Evolutionary conservation across 2,888 invertebrate species (phyloP), one percentile per base, ranked within the genome.

Genomic region (Cryptocheilus praepositus): DNA sequence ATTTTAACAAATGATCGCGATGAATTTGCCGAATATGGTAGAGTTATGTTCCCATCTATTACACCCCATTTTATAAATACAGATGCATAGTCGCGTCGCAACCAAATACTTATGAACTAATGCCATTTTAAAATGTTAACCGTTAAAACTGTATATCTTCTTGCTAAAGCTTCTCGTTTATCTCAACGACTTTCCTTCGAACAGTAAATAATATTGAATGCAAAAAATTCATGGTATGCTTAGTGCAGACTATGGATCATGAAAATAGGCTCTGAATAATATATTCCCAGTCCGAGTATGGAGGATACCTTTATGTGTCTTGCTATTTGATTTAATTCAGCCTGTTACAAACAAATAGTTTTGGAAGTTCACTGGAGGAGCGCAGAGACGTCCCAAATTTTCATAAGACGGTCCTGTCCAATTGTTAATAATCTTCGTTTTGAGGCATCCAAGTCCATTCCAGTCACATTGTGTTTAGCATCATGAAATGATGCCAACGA

Each of bases 401-500:
- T 98, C 85, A 99, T 96, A 81, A 98, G 92, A 81, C 97, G 93
- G 90, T 99, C 99, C 88, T 96, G 96, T 22, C 99, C 99, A 51
- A 98, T 96, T 2, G 98, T 97, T 71, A 98, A 92, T 86, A 99
- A 92, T 83, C 95, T 93, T 83, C 95, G 95, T 53, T 95, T 93
- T 59, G 95, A 93, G 88, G 96, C 96, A 90, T 98, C 98, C 75
- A 98, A 91, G 89, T 95, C 94, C 93, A 98, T 95, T 51, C 94
- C 93, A 11, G 94, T 92, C 72, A 98, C 94, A 65, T 94, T 95
- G 88, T 99, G 98, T 89, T 97, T 97, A 82, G 96, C 94, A 89
- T 99, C 98, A 89, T 98, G 97, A 90, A 97, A 97, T 64, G 96
- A 95, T 25, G 99, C 98, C 86, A 98, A 90, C 0, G 98, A 96